phyloP scores from a whole-genome alignment of 2,113 vertebrate genomes.

The western clawed frog (Xenopus tropicalis) region UCB_Xtro_10.0 CM004447.2:22234501-22235000 shows the following conservation, averaged over 20 bases:
- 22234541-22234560: slow-evolving; percentile 13
- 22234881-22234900: slow-evolving; percentile 1
- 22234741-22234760: neutral
- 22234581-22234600: slow-evolving; percentile 7
- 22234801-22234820: slow-evolving; percentile 3
- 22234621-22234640: neutral
- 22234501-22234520: neutral
- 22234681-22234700: neutral
- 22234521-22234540: slow-evolving; percentile 14
- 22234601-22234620: slow-evolving; percentile 11
- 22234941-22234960: neutral
- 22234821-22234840: neutral
- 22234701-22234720: neutral
- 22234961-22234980: neutral
- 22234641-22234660: neutral
- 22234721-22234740: neutral
- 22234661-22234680: neutral
- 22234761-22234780: neutral
- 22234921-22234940: slow-evolving; percentile 20
- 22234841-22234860: neutral
- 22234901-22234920: neutral
- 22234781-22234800: neutral
- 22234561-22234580: neutral
- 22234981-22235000: neutral
- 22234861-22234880: slow-evolving; percentile 18